These are phyloP conservation scores for Raja brachyura DNA, from an alignment of 2,113 vertebrate species.

Conservation along the genomic window DNA sequence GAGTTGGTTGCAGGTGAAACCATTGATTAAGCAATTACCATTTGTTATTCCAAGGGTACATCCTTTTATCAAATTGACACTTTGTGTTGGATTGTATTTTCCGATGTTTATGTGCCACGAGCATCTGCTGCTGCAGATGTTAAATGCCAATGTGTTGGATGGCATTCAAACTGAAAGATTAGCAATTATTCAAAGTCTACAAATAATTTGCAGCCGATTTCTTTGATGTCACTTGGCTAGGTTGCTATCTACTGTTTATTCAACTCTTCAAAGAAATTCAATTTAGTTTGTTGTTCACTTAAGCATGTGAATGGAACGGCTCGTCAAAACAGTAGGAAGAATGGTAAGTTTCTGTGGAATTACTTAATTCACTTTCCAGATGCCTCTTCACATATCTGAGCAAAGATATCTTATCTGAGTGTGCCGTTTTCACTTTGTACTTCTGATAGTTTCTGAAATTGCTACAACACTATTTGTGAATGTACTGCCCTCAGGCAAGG, in stretches of 20 bases:
- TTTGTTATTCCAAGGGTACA: neutral
- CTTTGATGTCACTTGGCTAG: neutral
- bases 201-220: slow-evolving; percentile 2
- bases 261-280: slow-evolving; percentile 5
- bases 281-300: neutral
- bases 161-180: neutral
- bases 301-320: neutral
- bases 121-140: neutral
- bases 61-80: neutral
- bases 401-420: neutral
- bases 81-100: neutral
- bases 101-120: neutral
- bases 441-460: neutral
- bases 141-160: neutral
- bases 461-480: neutral
- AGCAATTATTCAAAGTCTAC: neutral
- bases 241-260: neutral
- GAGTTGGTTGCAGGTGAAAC: neutral
- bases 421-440: neutral
- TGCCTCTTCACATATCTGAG: neutral
- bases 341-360: neutral
- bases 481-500: neutral
- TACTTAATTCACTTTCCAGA: neutral
- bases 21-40: neutral
- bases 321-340: neutral